Percentiles rank a stretch among this genome's conserved stretches.
Evolutionary conservation across 2,113 vertebrate genomes (phyloP).

Genomic region (Tympanuchus pallidicinctus): DNA sequence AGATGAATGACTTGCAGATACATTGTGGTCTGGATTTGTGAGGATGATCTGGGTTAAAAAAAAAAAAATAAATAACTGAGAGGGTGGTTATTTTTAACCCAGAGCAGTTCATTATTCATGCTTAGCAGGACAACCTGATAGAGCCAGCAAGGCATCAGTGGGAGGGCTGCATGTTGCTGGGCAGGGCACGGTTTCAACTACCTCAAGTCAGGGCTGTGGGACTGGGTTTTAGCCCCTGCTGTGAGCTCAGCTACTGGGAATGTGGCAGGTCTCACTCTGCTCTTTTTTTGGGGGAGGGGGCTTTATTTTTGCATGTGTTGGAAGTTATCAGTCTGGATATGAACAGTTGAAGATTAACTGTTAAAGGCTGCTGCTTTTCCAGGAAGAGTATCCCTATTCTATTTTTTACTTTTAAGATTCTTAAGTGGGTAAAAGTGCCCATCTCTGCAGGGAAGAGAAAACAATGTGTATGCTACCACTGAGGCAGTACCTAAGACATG

Average conservation of each 20-base stretch:
- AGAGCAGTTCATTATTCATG: not conserved
- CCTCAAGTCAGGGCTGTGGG: not conserved
- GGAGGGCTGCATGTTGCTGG: not conserved
- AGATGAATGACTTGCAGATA: conserved; percentile 14
- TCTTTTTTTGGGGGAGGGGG: too few relatives aligned
- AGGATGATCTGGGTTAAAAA: conserved; percentile 27
- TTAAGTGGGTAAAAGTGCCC: not conserved
- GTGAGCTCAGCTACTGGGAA: not conserved
- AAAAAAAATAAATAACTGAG: not conserved
- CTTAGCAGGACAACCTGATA: not conserved
- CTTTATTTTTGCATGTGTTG: not conserved
- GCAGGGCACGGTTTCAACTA: not conserved
- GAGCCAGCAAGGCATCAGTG: not conserved
- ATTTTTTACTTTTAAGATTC: not conserved
- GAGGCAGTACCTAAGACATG: not conserved
- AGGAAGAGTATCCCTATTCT: not conserved
- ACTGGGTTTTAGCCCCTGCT: not conserved
- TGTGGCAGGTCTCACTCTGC: not conserved
- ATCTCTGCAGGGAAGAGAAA: not conserved
- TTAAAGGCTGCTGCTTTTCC: not conserved
- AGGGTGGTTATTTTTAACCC: conserved; percentile 43
- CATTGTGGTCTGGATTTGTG: conserved; percentile 22
- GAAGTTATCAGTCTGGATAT: not conserved
- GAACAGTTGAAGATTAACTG: not conserved
- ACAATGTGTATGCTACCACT: fast-evolving